Base-by-base conservation (phyloP, 2,797 vertebrate species). In the Oceanodroma leucorhoa region DNA sequence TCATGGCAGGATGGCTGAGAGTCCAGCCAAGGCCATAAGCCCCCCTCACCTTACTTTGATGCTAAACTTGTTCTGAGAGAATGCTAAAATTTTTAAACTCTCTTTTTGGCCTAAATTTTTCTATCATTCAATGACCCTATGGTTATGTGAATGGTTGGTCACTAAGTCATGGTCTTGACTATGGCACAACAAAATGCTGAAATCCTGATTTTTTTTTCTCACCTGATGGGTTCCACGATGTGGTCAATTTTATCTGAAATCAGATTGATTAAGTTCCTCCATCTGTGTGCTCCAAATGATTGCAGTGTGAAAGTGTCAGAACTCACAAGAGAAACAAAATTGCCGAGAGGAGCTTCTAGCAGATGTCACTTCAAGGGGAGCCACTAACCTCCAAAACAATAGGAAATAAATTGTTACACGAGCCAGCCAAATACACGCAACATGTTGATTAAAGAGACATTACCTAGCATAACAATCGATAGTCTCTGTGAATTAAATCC, bases 301-400 rank as follows among this genome's bases (percentile, higher is more conserved):
- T 53, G 66, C 62, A 70, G 66, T 62, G 72, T 88, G 60, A 88
- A 94, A 91, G 62, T 86, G 62, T 84, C 43, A 79, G 40, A 90
- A 89, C 32, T 93, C 86, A 81, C 24, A 60, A 75, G 77, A 93
- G 66, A 84, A 93, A 48, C 6, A 85, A 91, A 81, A 93, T 58
- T 91, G 65, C 26, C 54, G 45, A 66, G 53, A 94, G 43, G 9
- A 94, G 30, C 15, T 95, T 94, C 85, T 51, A 89, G 87, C 62
- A 96, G 85, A 92, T 93, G 72, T 75, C 66, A 77, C 72, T 75
- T 94, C 72, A 81, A 96, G 80, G 69, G 80, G 46, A 90, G 81
- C 27, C 78, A 87, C 85, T 29, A 50, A 50, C 40, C 50, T 90
- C 65, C 58, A 78, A 66, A 94, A 87, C 53, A 95, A 93, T 16